These are phyloP conservation scores for Heliothis subflexa DNA, from an alignment of 1,140 invertebrate species.

Conservation along the genomic window DNA sequence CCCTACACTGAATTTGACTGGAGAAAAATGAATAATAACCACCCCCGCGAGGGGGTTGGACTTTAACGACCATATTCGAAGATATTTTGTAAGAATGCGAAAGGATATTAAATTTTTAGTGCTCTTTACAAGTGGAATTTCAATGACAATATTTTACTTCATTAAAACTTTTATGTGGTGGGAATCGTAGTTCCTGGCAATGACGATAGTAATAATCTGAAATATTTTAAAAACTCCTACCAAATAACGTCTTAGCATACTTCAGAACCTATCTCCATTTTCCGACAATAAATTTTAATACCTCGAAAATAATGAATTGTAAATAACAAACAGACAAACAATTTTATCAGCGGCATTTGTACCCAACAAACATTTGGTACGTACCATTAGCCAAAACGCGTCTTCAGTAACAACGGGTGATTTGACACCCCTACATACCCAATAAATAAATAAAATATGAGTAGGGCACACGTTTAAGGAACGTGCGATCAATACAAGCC, in stretches of 20 bases:
- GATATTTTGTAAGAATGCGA: constrained; percentile 52
- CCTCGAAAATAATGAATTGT: no score
- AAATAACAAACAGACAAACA: no score
- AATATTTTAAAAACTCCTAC: not conserved
- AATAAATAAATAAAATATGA: constrained; percentile 15
- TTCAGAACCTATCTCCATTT: not conserved
- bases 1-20: constrained; percentile 73
- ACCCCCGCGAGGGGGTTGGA: constrained; percentile 56
- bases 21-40: constrained; percentile 83
- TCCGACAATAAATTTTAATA: not conserved
- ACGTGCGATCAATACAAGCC: not conserved
- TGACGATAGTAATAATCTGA: not conserved
- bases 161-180: constrained; percentile 10
- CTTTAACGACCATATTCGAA: constrained; percentile 75
- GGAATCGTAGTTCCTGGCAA: not conserved
- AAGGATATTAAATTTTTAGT: constrained; percentile 53
- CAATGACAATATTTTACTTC: constrained; percentile 8
- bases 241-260: not conserved
- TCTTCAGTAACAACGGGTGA: constrained; percentile 12
- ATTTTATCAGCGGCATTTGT: no score
- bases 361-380: no score
- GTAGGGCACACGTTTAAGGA: not conserved
- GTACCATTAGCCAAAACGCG: not conserved
- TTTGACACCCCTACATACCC: constrained; percentile 16
- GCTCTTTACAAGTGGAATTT: constrained; percentile 13